A percentile compares a stretch with the other conserved stretches of the same genome.
Evolutionary conservation across 2,888 invertebrate genomes (phyloP).

Genomic region (Chloroclysta siterata): DNA sequence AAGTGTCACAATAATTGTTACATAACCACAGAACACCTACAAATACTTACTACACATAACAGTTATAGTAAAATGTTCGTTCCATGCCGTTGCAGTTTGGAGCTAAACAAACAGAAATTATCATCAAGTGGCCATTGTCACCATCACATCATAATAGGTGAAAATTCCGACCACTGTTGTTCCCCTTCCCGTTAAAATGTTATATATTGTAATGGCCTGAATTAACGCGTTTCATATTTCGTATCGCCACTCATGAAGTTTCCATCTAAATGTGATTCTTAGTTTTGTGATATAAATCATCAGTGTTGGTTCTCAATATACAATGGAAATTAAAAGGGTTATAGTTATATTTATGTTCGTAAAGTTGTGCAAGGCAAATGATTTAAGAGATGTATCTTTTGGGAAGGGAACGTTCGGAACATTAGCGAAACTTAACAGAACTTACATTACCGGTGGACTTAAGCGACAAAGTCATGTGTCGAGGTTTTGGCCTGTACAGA

Average conservation of each 20-base stretch:
- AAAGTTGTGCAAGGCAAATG: slow-evolving; percentile 50
- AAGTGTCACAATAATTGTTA: slow-evolving; percentile 11
- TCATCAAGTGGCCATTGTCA: slow-evolving; percentile 60
- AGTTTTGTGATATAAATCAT: background rate
- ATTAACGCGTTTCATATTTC: slow-evolving; percentile 32
- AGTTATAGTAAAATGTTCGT: slow-evolving; percentile 40
- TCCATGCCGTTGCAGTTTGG: slow-evolving; percentile 48
- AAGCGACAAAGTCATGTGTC: slow-evolving; percentile 46
- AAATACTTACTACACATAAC: background rate
- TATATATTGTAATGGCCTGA: slow-evolving; percentile 39
- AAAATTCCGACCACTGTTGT: slow-evolving; percentile 51
- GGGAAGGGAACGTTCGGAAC: slow-evolving; percentile 39
- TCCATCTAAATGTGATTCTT: background rate
- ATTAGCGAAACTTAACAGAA: slow-evolving; percentile 47
- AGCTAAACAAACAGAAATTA: slow-evolving; percentile 57
- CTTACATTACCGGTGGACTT: slow-evolving; percentile 22
- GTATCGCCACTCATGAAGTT: slow-evolving; percentile 8
- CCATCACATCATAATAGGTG: slow-evolving; percentile 51
- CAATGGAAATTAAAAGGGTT: slow-evolving; percentile 15
- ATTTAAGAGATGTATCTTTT: slow-evolving; percentile 42
- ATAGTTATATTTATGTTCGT: slow-evolving; percentile 35
- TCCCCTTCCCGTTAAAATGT: slow-evolving; percentile 46
- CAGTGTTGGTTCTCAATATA: background rate
- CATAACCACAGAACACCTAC: slow-evolving; percentile 8
- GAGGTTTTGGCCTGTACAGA: slow-evolving; percentile 69